Percentiles rank a stretch among this genome's conserved stretches.
These are phyloP conservation scores for Latrodectus geometricus DNA, from an alignment of 1,140 invertebrate genomes.

Conservation along the genomic window DNA sequence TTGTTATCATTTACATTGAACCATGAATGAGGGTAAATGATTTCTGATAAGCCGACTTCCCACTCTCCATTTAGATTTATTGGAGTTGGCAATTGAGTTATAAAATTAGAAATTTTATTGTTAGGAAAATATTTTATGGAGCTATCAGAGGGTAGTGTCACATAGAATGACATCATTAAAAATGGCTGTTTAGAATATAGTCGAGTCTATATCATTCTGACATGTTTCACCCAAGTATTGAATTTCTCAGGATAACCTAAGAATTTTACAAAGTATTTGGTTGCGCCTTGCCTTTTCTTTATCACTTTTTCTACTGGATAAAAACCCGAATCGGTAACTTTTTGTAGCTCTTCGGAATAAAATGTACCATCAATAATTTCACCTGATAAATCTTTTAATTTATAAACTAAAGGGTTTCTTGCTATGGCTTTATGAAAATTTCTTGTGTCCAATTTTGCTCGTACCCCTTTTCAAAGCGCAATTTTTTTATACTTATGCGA, in stretches of 20 bases:
- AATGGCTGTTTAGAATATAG: no score
- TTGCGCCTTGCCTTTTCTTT: background rate
- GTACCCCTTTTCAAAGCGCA: background rate
- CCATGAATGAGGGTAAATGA: background rate
- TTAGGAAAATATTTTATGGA: no score
- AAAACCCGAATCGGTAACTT: no score
- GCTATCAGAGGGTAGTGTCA: no score
- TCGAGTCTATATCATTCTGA: background rate
- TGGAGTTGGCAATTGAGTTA: no score
- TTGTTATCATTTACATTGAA: background rate
- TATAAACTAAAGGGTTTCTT: background rate
- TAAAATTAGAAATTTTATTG: no score
- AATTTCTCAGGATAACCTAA: background rate
- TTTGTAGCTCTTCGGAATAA: no score
- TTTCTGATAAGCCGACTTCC: background rate
- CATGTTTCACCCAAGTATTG: background rate
- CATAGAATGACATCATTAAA: no score
- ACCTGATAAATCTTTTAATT: no score
- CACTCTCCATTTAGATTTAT: background rate
- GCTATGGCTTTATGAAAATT: background rate
- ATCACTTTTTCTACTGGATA: no score
- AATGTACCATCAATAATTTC: no score
- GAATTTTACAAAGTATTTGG: background rate
- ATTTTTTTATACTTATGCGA: background rate
- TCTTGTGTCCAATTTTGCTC: background rate